Conservation (phyloP, 2,113 vertebrate genomes). For the Nesogale talazaci region DNA sequence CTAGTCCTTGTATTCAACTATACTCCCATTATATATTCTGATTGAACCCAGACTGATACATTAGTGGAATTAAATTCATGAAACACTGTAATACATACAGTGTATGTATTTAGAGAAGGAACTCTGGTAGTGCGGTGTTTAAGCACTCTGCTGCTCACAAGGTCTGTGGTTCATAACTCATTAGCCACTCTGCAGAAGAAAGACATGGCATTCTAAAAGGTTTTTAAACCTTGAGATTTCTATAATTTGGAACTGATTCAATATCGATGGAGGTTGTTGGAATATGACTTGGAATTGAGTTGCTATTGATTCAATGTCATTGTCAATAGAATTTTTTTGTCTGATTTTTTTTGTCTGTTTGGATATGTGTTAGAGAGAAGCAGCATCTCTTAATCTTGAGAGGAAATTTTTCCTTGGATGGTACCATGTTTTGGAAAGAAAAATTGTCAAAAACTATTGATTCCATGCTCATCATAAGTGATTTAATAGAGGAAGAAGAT, state of each 20-base stretch:
- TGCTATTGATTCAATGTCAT: background rate
- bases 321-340: too few species aligned
- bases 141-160: background rate
- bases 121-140: background rate
- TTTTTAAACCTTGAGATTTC: background rate
- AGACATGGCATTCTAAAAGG: background rate
- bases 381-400: background rate
- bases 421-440: background rate
- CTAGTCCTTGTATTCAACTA: background rate
- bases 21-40: background rate
- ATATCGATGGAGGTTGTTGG: too few species aligned
- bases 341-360: too few species aligned
- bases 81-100: background rate
- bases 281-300: background rate
- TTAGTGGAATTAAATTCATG: slow-evolving; percentile 20
- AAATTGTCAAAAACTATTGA: background rate
- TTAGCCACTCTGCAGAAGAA: background rate
- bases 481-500: background rate
- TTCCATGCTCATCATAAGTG: background rate
- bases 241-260: background rate
- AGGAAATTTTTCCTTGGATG: background rate
- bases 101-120: background rate
- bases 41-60: background rate
- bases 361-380: too few species aligned
- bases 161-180: background rate